Base-by-base conservation (phyloP, 35 echinoderm and acorn worm species). In the Ophiothrix spiculata region DNA sequence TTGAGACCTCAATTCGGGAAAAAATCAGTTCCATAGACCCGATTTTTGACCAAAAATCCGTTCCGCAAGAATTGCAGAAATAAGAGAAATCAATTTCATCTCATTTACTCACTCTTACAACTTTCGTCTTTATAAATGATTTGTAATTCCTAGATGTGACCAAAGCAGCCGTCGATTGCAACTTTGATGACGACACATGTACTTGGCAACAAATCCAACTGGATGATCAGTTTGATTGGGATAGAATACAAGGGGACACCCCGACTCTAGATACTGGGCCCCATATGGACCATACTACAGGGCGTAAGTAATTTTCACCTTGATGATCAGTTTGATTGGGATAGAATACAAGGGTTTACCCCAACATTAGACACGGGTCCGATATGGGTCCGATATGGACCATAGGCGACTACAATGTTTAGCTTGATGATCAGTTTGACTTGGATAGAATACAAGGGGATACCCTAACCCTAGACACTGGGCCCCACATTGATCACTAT, bases 341-440 rank as follows among this genome's bases (percentile, higher is more conserved):
- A 69, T 0, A 74, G 94, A 84, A 38, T 80, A 19, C 33, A 56
- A 0, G 94, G 94, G 1, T 28, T 64, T 0, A 93, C 87, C 10
- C 16, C 78, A 4, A 77, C 83, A n/a, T 25, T 28, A 0, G 85
- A 60, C 0, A 97, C 94, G n/a, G n/a, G n/a, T n/a, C n/a, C n/a
- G n/a, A n/a, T n/a, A n/a, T 0, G 94, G 94, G 32, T 90, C 94
- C 69, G 35, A 38, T 40, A 74, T 76, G 10, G 94, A 97, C 77
- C 69, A 86, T 31, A 82, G 80, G 54, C 23, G 42, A 10, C 6
- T 10, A 19, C 19, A 49, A 10, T n/a, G n/a, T 49, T 49, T 19
- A 49, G 19, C 42, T 49, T 10, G 42, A 49, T 49, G 42, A 49
- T 19, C 42, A 49, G 42, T 49, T 49, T 49, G 42, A 49, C 42